These are phyloP conservation scores for Bombus vancouverensis DNA, from an alignment of 1,140 invertebrate species.

Conservation along the genomic window DNA sequence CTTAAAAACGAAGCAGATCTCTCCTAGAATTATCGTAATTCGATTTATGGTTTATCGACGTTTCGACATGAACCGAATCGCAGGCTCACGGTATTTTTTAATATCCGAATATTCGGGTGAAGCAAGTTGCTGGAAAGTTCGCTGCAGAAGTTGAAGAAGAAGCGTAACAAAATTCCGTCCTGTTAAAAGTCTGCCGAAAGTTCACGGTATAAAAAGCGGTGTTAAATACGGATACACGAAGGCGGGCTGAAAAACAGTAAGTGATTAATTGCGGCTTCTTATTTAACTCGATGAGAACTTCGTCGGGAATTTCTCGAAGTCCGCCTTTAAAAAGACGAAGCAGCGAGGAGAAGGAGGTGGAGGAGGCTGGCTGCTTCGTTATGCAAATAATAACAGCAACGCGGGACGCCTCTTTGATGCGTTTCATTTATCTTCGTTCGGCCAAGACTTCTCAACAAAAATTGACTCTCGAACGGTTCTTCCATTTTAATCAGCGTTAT, in stretches of 20 bases:
- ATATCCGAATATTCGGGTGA: constrained; percentile 62
- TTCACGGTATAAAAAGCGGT: constrained; percentile 64
- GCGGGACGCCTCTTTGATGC: constrained; percentile 46
- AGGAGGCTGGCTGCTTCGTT: constrained; percentile 35
- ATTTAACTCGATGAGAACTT: constrained; percentile 62
- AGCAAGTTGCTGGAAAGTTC: constrained; percentile 41
- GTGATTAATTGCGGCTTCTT: constrained; percentile 69
- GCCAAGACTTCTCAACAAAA: constrained; percentile 19
- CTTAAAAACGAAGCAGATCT: too few species aligned
- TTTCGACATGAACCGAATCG: background rate
- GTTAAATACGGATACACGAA: constrained; percentile 62
- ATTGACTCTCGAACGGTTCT: constrained; percentile 28
- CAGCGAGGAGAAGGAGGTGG: background rate
- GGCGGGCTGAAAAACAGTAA: constrained; percentile 64
- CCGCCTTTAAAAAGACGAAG: constrained; percentile 1
- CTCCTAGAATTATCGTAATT: too few species aligned
- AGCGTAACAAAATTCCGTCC: constrained; percentile 72
- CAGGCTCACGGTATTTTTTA: constrained; percentile 45
- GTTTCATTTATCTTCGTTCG: constrained; percentile 46
- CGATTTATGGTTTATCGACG: background rate
- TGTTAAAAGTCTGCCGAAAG: constrained; percentile 69
- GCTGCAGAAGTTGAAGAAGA: constrained; percentile 49
- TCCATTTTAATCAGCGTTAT: constrained; percentile 9
- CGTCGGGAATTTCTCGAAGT: constrained; percentile 56
- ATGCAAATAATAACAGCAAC: constrained; percentile 59